Conservation (phyloP, 2,113 vertebrate genomes). For the Cairina moschata region DNA sequence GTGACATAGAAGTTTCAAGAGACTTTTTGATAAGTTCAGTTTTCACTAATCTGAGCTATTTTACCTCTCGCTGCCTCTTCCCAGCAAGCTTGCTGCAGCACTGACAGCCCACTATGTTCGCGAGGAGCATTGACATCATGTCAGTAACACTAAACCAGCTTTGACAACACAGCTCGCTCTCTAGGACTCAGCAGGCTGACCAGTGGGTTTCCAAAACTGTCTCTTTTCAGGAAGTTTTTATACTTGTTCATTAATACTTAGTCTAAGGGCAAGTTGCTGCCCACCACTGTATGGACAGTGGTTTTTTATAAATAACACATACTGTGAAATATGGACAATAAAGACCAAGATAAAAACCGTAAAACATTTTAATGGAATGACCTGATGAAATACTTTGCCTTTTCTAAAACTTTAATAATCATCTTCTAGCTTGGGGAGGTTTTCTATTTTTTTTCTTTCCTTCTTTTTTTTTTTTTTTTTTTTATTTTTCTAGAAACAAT, state of each 20-base stretch:
- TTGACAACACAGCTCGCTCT: background rate
- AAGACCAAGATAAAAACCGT: slow-evolving; percentile 68
- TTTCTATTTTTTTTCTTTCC: background rate
- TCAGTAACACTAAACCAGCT: background rate
- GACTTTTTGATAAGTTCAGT: background rate
- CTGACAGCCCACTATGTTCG: background rate
- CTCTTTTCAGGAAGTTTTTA: background rate
- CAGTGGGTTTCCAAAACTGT: background rate
- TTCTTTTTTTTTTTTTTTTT: background rate
- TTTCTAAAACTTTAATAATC: slow-evolving; percentile 64
- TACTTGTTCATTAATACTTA: slow-evolving; percentile 62
- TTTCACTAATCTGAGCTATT: background rate
- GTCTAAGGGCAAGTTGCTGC: slow-evolving; percentile 67
- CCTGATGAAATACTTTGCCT: slow-evolving; percentile 63
- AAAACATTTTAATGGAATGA: slow-evolving; percentile 68
- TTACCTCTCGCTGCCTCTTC: background rate
- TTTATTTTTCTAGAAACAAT: background rate
- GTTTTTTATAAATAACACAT: slow-evolving; percentile 74
- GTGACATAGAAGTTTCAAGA: background rate
- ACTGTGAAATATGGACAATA: slow-evolving; percentile 70
- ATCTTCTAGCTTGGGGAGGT: slow-evolving; percentile 19
- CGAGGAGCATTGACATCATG: rapidly evolving
- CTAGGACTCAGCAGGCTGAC: background rate
- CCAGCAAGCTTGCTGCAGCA: background rate
- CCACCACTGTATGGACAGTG: slow-evolving; percentile 42